phyloP scores from a whole-genome alignment of 2,113 vertebrate genomes.

The Narcine bancroftii region DNA sequence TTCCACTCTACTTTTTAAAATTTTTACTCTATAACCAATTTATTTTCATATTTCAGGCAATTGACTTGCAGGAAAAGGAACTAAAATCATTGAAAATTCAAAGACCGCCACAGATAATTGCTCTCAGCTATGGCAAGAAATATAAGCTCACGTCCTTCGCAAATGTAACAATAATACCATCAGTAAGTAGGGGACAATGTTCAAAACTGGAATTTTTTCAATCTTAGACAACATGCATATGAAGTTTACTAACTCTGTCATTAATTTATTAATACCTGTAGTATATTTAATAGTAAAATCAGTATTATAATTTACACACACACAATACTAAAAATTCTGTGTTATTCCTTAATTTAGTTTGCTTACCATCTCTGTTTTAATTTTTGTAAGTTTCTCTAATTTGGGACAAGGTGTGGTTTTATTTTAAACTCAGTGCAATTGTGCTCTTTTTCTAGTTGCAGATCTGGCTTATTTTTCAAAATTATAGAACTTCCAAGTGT shows the following conservation, averaged over 20 bases:
- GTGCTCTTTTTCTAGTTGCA: background rate
- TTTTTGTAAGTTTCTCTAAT: background rate
- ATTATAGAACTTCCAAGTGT: background rate
- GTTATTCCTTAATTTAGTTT: background rate
- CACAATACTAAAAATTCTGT: background rate
- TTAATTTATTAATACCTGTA: background rate
- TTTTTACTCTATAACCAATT: background rate
- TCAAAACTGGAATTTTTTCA: background rate
- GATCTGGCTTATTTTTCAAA: background rate
- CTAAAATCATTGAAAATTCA: constrained; percentile 31
- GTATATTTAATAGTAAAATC: background rate
- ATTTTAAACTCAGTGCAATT: background rate
- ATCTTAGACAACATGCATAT: too few relatives aligned
- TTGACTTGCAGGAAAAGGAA: constrained; percentile 17
- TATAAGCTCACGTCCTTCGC: constrained; percentile 27
- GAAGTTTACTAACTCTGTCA: background rate
- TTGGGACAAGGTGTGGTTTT: too few relatives aligned
- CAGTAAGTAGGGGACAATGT: background rate
- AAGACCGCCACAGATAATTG: constrained; percentile 20
- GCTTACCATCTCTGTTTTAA: background rate
- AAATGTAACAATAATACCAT: constrained; percentile 22
- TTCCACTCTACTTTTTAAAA: background rate
- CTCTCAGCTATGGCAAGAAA: constrained; percentile 20
- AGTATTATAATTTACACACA: background rate
- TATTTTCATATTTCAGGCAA: constrained; percentile 12